Evolutionary conservation across 2,113 vertebrate genomes (phyloP).

Genomic region (Scomber japonicus): DNA sequence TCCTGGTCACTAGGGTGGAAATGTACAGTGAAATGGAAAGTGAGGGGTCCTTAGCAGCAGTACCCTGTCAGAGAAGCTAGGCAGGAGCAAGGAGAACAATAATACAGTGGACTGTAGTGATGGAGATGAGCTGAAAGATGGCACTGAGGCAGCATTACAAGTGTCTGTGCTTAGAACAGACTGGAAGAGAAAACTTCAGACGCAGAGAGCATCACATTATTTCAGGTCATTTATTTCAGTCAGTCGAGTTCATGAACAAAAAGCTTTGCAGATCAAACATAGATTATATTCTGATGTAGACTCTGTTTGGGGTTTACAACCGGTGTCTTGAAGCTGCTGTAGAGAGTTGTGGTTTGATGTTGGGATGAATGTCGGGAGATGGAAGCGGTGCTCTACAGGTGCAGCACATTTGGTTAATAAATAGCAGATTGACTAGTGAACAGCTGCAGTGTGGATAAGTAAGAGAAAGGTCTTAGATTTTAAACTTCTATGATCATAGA

Average conservation of each 20-base stretch:
- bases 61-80: neutral
- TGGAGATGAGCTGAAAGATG: constrained; percentile 6
- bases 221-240: neutral
- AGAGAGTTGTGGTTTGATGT: neutral
- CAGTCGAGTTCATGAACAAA: neutral
- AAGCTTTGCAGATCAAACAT: neutral
- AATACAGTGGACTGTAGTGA: neutral
- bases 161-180: constrained; percentile 68
- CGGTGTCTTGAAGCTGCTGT: neutral
- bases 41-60: constrained; percentile 64
- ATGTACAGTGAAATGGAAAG: constrained; percentile 90
- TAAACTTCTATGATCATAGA: neutral
- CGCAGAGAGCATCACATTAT: too few relatives aligned
- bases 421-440: neutral
- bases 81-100: neutral
- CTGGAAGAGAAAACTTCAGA: neutral
- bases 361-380: neutral
- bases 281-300: too few relatives aligned
- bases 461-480: neutral
- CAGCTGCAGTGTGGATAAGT: neutral
- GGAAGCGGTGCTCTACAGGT: neutral
- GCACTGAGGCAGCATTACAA: constrained; percentile 18
- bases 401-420: constrained; percentile 25
- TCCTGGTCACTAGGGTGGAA: constrained; percentile 90
- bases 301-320: too few relatives aligned